phyloP scores from a whole-genome alignment of 2,888 invertebrate species.

The Synanthedon andrenaeformis region DNA sequence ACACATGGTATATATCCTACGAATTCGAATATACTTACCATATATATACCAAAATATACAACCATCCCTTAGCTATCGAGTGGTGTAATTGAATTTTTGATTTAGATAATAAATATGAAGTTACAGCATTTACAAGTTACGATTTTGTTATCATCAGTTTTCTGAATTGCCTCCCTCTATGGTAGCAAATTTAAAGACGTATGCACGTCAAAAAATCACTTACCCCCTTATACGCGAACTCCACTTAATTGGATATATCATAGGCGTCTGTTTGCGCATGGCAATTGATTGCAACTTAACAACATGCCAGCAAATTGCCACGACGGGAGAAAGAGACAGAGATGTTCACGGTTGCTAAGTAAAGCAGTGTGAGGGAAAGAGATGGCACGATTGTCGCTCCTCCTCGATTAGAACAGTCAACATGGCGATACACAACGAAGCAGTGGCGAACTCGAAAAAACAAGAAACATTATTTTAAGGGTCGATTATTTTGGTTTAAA shows the following conservation, averaged over 20 bases:
- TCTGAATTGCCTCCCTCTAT: too few relatives aligned
- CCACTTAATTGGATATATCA: constrained; percentile 70
- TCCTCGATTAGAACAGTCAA: constrained; percentile 17
- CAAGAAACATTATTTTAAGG: constrained; percentile 43
- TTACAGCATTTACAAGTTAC: too few relatives aligned
- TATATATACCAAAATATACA: too few relatives aligned
- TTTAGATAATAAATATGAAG: too few relatives aligned
- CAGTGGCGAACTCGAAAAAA: constrained; percentile 36
- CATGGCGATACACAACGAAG: constrained; percentile 35
- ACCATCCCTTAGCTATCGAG: too few relatives aligned
- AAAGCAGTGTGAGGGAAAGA: constrained; percentile 12
- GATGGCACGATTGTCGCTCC: constrained; percentile 14
- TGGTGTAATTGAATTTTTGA: too few relatives aligned
- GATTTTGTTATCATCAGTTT: too few relatives aligned
- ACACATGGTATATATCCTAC: too few relatives aligned
- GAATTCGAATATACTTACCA: too few relatives aligned
- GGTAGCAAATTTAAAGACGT: too few relatives aligned
- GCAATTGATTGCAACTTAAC: constrained; percentile 71
- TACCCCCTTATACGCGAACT: constrained; percentile 25
- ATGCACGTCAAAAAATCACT: constrained; percentile 17
- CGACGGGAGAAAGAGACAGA: constrained; percentile 31
- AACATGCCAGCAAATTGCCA: constrained; percentile 66
- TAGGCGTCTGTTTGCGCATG: constrained; percentile 71
- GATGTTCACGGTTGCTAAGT: constrained; percentile 3
- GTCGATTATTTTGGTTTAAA: constrained; percentile 54